Conservation (phyloP, 2,113 vertebrate genomes). For the Rhinolophus ferrumequinum region DNA sequence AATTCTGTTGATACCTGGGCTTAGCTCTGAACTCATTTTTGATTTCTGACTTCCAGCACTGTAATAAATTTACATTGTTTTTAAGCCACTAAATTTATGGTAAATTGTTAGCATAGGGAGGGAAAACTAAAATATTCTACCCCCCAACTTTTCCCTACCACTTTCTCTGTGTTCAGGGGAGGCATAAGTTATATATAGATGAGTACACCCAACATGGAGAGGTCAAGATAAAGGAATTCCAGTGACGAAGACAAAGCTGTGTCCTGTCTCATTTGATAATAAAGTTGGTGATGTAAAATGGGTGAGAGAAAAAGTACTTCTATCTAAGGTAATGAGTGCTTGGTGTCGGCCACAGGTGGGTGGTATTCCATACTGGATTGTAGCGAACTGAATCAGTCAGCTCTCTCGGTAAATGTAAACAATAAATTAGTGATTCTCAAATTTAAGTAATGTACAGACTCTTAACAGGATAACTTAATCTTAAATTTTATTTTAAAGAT, state of each 20-base stretch:
- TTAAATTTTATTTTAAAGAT: constrained; percentile 41
- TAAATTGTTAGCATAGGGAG: background rate
- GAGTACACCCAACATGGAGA: constrained; percentile 55
- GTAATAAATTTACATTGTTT: background rate
- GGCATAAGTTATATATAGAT: constrained; percentile 85
- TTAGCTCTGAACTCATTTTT: background rate
- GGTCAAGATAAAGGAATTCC: constrained; percentile 50
- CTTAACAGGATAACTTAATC: background rate
- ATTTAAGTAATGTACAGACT: background rate
- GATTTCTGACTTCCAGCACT: background rate
- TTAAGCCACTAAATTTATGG: background rate
- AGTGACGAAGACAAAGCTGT: background rate
- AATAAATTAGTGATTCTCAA: background rate
- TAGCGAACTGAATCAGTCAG: background rate
- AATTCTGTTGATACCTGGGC: background rate
- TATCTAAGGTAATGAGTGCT: background rate
- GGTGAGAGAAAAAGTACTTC: background rate
- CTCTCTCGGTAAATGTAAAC: background rate
- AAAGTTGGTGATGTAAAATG: background rate
- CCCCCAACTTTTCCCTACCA: background rate
- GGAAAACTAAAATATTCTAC: background rate
- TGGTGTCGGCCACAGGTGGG: background rate
- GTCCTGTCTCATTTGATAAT: background rate
- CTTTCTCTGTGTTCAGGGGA: constrained; percentile 71
- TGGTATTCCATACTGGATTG: background rate